Conservation (phyloP, 1,140 invertebrate genomes). For the Stenopsyche tienmushanensis region DNA sequence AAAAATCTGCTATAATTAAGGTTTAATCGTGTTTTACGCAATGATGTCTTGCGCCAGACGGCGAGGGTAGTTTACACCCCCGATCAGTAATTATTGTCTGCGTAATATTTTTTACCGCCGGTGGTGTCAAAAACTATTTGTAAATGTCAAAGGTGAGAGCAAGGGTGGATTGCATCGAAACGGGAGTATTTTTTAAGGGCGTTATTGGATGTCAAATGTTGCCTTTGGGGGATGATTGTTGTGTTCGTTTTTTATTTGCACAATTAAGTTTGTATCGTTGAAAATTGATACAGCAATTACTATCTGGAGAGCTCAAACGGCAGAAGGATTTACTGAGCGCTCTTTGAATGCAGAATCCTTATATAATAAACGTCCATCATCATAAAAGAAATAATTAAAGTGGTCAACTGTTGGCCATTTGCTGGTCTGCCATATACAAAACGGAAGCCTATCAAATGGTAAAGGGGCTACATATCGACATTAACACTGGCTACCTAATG, state of each 20-base stretch:
- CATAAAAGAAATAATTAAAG: too few relatives aligned
- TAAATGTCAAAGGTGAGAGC: slow-evolving; percentile 40
- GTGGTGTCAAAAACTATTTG: slow-evolving; percentile 41
- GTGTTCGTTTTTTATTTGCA: slow-evolving; percentile 17
- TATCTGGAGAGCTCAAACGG: background rate
- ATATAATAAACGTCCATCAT: too few relatives aligned
- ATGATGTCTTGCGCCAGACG: too few relatives aligned
- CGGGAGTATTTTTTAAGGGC: slow-evolving; percentile 14
- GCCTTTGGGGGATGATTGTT: slow-evolving; percentile 1
- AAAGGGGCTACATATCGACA: too few relatives aligned
- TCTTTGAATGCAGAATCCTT: too few relatives aligned
- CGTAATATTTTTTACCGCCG: slow-evolving; percentile 33
- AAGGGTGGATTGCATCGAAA: slow-evolving; percentile 20
- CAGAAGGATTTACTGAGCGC: too few relatives aligned
- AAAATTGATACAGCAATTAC: background rate
- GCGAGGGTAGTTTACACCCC: slow-evolving; percentile 14
- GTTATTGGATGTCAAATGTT: background rate
- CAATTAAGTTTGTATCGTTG: background rate
- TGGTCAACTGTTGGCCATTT: slow-evolving; percentile 4
- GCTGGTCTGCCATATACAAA: background rate
- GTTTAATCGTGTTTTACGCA: too few relatives aligned
- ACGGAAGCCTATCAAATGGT: slow-evolving; percentile 9
- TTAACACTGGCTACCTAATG: slow-evolving; percentile 4
- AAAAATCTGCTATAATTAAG: too few relatives aligned
- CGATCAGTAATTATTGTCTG: slow-evolving; percentile 22